phyloP scores from a whole-genome alignment of 2,888 invertebrate species.

The Tholera decimalis region DNA sequence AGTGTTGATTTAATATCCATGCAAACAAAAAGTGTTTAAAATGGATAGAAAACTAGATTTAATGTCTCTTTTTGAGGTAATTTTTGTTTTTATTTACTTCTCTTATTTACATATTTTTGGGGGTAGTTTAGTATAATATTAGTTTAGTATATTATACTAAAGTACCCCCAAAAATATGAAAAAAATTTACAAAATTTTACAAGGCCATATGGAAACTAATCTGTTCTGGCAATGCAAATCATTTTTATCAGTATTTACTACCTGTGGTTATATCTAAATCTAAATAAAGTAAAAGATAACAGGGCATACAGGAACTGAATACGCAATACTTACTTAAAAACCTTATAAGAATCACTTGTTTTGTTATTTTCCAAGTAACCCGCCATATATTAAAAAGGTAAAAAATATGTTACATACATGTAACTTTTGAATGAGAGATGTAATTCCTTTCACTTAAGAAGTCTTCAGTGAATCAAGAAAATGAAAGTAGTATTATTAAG shows the following conservation, averaged over 20 bases:
- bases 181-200: too few relatives aligned
- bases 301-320: conserved; percentile 28
- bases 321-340: conserved; percentile 34
- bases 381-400: conserved; percentile 1
- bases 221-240: conserved; percentile 1
- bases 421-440: conserved; percentile 50
- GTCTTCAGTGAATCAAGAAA: conserved; percentile 70
- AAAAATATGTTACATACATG: conserved; percentile 6
- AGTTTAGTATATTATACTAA: too few relatives aligned
- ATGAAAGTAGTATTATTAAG: conserved; percentile 79
- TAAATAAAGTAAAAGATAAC: conserved; percentile 46
- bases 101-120: neutral
- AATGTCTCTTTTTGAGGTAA: conserved; percentile 89
- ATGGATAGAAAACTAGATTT: conserved; percentile 90
- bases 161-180: too few relatives aligned
- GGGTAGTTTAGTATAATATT: conserved; percentile 45
- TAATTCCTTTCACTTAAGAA: conserved; percentile 70
- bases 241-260: conserved; percentile 40
- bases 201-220: conserved; percentile 13
- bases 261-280: conserved; percentile 34
- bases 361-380: conserved; percentile 17
- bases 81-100: conserved; percentile 24
- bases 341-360: conserved; percentile 44
- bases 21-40: conserved; percentile 74
- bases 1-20: conserved; percentile 77